These are phyloP conservation scores for Lacanobia wlatinum DNA, from an alignment of 2,888 invertebrate species.

Conservation along the genomic window DNA sequence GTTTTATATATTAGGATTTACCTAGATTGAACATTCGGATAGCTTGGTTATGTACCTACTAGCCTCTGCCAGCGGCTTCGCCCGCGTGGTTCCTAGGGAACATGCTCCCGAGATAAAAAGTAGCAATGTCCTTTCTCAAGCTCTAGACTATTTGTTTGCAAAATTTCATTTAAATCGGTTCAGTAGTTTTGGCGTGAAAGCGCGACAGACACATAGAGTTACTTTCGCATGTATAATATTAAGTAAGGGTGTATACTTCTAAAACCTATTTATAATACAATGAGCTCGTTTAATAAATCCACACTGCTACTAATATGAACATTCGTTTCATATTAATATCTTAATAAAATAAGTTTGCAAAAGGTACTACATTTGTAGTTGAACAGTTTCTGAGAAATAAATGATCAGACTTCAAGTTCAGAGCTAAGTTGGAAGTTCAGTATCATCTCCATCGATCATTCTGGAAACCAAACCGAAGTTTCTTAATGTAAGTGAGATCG, in stretches of 20 bases:
- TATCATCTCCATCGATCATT: conserved; percentile 50
- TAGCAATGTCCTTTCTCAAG: too few relatives aligned
- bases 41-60: too few relatives aligned
- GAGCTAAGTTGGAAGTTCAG: conserved; percentile 36
- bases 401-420: conserved; percentile 35
- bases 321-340: conserved; percentile 17
- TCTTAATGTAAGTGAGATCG: conserved; percentile 14
- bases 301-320: conserved; percentile 3
- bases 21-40: too few relatives aligned
- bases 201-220: too few relatives aligned
- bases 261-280: not conserved
- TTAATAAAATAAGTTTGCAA: conserved; percentile 38
- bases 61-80: too few relatives aligned
- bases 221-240: too few relatives aligned
- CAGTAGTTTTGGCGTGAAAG: too few relatives aligned
- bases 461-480: conserved; percentile 36
- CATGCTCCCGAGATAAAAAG: too few relatives aligned
- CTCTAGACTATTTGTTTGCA: too few relatives aligned
- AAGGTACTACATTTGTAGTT: conserved; percentile 24
- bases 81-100: too few relatives aligned
- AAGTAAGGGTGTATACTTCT: not conserved
- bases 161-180: too few relatives aligned
- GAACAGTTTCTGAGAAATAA: conserved; percentile 31
- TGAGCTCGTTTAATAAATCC: not conserved
- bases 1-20: too few relatives aligned